Evolutionary conservation across 2,888 invertebrate genomes (phyloP), one percentile per base, ranked within the genome.

Genomic region (Omphaloscelis lunosa): DNA sequence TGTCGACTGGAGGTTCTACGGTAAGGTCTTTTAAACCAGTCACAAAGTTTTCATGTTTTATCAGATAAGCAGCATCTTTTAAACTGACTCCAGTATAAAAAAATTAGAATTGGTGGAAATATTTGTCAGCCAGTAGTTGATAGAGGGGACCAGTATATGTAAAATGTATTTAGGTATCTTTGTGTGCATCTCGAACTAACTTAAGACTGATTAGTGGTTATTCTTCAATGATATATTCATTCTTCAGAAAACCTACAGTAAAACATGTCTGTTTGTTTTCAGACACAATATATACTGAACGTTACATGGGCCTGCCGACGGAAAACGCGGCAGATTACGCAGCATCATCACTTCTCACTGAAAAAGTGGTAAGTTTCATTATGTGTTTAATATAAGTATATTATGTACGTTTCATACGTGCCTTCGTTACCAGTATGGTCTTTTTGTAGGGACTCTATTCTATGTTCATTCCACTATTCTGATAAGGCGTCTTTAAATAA

Each of bases 201-300:
- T 23, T 23, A 48, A 5, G 5, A 48, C 48, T 27, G 27, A 20
- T 27, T 39, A 12, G 29, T 20, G 0, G 8, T 27, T 56, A 69
- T 29, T n/a, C 4, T 23, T 27, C 20, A 23, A 41, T 27, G 39
- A 23, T 70, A 41, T 27, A 23, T 11, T 17, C 0, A 41, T 41
- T 12, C 0, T 27, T 27, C 1, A 48, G 0, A 39, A 3, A n/a
- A 20, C 20, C 20, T 7, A n/a, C 12, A 39, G 27, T 45, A 15
- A 23, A 69, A n/a, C 6, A 12, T 20, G 0, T n/a, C 23, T n/a
- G 5, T 17, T 48, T 63, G 8, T 66, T 66, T 82, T 3, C 93
- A 99, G 99, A 99, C 96, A 99, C 99, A 0, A 99, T 99, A 86
- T 99, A 99, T 93, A 99, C 99, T 1, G 99, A 99, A 94, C 97